Conservation (phyloP, 2,113 vertebrate genomes). For the Bubo scandiacus region DNA sequence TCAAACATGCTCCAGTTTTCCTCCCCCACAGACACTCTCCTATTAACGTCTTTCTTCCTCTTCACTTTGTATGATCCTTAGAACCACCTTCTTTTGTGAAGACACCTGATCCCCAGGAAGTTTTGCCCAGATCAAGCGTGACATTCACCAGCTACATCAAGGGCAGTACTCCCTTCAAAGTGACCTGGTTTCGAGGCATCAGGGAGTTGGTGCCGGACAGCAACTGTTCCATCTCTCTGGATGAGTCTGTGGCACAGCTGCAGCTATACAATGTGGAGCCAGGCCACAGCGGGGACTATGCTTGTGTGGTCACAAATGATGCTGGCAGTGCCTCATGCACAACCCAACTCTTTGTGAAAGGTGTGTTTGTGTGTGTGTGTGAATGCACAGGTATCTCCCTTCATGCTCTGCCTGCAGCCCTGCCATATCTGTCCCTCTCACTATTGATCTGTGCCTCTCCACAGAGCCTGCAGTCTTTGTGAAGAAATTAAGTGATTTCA, state of each 20-base stretch:
- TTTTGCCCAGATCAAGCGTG: constrained; percentile 85
- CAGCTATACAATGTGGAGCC: constrained; percentile 83
- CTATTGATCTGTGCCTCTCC: constrained; percentile 11
- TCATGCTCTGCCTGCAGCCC: not conserved
- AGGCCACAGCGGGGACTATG: constrained; percentile 88
- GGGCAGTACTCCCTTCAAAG: constrained; percentile 90
- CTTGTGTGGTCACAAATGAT: constrained; percentile 91
- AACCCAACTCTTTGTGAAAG: constrained; percentile 91
- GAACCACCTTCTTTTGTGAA: constrained; percentile 95
- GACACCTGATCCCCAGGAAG: constrained; percentile 88
- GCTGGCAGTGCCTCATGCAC: constrained; percentile 91
- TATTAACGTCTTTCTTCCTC: constrained; percentile 14
- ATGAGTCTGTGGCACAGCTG: constrained; percentile 81
- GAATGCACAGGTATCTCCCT: not conserved
- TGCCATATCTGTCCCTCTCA: not conserved
- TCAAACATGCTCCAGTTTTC: not conserved
- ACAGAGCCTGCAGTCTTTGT: constrained; percentile 93
- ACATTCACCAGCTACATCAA: constrained; percentile 86
- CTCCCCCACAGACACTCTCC: not conserved
- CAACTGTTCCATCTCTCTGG: constrained; percentile 82
- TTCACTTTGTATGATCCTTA: constrained; percentile 50
- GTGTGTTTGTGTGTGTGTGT: constrained; percentile 72
- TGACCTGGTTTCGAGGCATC: constrained; percentile 94
- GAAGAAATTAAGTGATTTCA: constrained; percentile 89
- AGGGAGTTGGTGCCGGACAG: constrained; percentile 84